phyloP scores from a whole-genome alignment of 92 coral and sea anemone species.

The Zoanthus sociatus region DNA sequence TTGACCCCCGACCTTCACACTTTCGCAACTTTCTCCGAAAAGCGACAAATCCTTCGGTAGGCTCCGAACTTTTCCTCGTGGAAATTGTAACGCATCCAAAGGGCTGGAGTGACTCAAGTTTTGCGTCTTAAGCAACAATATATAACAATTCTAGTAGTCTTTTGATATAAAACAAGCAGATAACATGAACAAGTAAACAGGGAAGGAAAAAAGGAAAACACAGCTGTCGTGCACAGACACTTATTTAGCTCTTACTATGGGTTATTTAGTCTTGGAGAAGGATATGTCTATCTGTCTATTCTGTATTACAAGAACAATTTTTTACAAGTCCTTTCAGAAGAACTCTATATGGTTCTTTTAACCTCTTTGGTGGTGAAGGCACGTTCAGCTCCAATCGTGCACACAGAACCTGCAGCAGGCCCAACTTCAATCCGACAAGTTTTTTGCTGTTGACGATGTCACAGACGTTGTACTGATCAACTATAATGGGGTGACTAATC shows the following conservation, averaged over 20 bases:
- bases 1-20: neutral
- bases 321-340: neutral
- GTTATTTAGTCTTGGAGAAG: neutral
- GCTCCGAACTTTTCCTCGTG: neutral
- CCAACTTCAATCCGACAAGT: neutral
- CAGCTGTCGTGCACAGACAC: neutral
- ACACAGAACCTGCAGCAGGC: neutral
- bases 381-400: neutral
- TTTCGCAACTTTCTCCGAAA: neutral
- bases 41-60: neutral
- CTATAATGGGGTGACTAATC: constrained; percentile 7
- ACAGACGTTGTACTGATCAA: constrained; percentile 16
- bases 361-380: neutral
- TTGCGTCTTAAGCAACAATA: no score
- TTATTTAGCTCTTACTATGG: neutral
- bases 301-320: neutral
- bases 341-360: constrained; percentile 1
- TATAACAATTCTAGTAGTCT: no score
- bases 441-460: constrained; percentile 9
- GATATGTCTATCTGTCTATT: neutral
- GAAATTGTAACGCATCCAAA: no score
- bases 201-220: neutral
- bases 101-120: no score
- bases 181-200: neutral
- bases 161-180: no score